Conservation (phyloP, 2,113 vertebrate genomes). For the Noctilio leporinus region DNA sequence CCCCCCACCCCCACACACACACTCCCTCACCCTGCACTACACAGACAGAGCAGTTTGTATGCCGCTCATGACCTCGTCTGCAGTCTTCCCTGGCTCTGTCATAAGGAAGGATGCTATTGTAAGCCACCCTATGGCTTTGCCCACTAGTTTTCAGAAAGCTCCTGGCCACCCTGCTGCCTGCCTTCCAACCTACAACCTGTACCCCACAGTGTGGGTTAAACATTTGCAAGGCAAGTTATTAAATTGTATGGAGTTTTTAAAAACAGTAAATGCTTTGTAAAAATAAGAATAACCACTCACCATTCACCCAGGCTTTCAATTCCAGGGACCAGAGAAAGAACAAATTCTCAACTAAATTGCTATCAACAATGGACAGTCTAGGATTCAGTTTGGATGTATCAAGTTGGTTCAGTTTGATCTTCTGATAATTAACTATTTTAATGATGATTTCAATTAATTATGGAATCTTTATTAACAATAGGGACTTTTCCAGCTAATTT, state of each 20-base stretch:
- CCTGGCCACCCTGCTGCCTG: not conserved
- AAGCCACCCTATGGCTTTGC: not conserved
- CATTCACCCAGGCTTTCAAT: not conserved
- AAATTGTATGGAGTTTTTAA: not conserved
- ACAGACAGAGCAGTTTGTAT: not conserved
- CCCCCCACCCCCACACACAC: too few species aligned
- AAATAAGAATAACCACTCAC: not conserved
- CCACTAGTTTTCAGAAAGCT: not conserved
- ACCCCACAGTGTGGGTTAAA: not conserved
- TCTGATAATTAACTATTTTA: constrained; percentile 19
- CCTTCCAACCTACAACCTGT: not conserved
- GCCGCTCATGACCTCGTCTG: not conserved
- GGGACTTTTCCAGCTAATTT: not conserved
- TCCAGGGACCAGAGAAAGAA: not conserved
- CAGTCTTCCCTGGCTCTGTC: not conserved
- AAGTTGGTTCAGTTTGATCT: not conserved
- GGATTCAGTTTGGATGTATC: not conserved
- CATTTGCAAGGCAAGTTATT: not conserved
- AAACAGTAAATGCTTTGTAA: not conserved
- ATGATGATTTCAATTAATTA: not conserved
- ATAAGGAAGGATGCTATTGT: not conserved
- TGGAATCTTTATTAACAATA: constrained; percentile 7
- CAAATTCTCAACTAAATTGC: not conserved
- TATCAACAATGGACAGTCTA: not conserved
- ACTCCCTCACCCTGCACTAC: not conserved